These are phyloP conservation scores for Capreolus pygargus DNA, from an alignment of 2,113 vertebrate genomes.

Conservation along the genomic window DNA sequence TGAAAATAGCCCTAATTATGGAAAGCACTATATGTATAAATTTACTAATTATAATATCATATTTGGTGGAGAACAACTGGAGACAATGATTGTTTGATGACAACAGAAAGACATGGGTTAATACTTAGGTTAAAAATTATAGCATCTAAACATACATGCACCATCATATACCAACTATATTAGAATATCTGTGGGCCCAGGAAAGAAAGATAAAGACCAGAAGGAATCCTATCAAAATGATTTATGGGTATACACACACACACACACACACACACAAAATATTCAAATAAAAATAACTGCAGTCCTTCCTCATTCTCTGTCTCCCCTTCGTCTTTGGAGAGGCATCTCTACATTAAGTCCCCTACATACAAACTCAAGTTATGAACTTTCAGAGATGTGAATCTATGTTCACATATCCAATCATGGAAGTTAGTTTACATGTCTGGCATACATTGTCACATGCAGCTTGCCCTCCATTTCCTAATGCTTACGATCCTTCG, in stretches of 20 bases:
- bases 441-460: accelerated
- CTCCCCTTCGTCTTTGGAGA: not conserved
- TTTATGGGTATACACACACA: not conserved
- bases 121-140: not conserved
- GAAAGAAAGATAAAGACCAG: not conserved
- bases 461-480: not conserved
- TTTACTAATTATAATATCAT: not conserved
- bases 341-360: not conserved
- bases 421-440: not conserved
- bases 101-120: not conserved
- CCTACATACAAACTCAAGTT: not conserved
- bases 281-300: not conserved
- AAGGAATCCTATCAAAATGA: not conserved
- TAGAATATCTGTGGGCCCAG: not conserved
- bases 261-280: not conserved
- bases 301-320: not conserved
- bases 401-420: not conserved
- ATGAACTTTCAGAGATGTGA: not conserved
- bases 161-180: not conserved
- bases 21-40: not conserved
- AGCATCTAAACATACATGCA: not conserved
- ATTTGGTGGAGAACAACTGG: not conserved
- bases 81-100: not conserved
- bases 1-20: not conserved
- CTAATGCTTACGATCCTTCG: not conserved